These are phyloP conservation scores for Zaprionus nigranus DNA, from an alignment of 1,140 invertebrate species.

Conservation along the genomic window DNA sequence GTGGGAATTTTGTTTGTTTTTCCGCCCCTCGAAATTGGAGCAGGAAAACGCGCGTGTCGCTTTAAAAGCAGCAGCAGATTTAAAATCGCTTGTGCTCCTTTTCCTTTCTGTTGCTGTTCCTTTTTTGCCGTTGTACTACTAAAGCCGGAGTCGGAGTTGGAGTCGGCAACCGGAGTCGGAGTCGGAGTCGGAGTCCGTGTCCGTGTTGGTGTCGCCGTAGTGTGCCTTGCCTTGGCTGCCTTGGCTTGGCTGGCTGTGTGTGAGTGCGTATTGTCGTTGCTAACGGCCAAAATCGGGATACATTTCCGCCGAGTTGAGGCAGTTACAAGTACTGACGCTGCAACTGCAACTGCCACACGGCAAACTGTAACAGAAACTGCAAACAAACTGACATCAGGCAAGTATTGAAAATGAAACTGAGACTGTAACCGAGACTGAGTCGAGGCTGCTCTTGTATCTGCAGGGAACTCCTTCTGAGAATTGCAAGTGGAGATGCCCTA, in stretches of 20 bases:
- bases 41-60: slow-evolving; percentile 21
- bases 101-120: slow-evolving; percentile 55
- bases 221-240: slow-evolving; percentile 3
- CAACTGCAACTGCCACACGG: slow-evolving; percentile 16
- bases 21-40: background rate
- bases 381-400: slow-evolving; percentile 36
- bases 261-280: slow-evolving; percentile 52
- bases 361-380: background rate
- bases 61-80: slow-evolving; percentile 59
- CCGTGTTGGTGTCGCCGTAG: slow-evolving; percentile 7
- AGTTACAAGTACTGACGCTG: slow-evolving; percentile 26
- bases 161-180: slow-evolving; percentile 19
- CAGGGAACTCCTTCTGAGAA: background rate
- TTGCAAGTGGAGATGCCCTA: background rate
- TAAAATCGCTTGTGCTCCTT: slow-evolving; percentile 64
- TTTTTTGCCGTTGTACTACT: background rate
- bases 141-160: slow-evolving; percentile 12
- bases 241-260: slow-evolving; percentile 8
- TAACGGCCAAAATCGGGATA: slow-evolving; percentile 74
- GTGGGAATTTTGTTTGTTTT: background rate
- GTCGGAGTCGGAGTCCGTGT: background rate
- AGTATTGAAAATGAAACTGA: slow-evolving; percentile 9
- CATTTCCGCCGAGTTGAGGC: slow-evolving; percentile 62
- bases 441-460: background rate
- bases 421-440: background rate